These are phyloP conservation scores for Trematomus loennbergii DNA, from an alignment of 2,113 vertebrate genomes.

Conservation along the genomic window DNA sequence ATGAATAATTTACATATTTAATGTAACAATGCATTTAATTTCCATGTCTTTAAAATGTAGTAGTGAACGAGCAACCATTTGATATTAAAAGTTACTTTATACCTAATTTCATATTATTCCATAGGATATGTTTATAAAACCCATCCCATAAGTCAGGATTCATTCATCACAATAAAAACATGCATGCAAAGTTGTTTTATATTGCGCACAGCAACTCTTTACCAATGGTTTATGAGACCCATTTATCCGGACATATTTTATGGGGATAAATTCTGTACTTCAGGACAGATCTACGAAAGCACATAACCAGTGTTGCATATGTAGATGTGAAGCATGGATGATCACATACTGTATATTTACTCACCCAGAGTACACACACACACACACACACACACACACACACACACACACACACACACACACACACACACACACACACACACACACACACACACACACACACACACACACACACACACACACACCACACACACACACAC, in stretches of 20 bases:
- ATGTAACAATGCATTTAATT: background rate
- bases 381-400: background rate
- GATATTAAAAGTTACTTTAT: no score
- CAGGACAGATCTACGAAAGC: background rate
- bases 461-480: no score
- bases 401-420: no score
- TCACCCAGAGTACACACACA: background rate
- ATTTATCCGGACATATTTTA: constrained; percentile 6
- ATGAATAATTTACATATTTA: background rate
- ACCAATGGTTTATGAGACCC: constrained; percentile 1
- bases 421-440: background rate
- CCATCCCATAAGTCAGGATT: no score
- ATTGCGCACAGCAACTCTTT: background rate
- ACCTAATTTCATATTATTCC: no score
- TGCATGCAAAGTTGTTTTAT: background rate
- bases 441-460: no score
- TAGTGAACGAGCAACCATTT: no score
- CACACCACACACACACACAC: no score
- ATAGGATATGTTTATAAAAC: no score
- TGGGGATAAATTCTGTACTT: background rate
- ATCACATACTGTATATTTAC: background rate
- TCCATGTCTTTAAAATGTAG: no score
- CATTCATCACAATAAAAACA: background rate
- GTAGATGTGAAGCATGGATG: background rate
- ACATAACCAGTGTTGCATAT: background rate